Evolutionary conservation across 2,888 invertebrate species (phyloP).

Genomic region (Hemithea aestivaria): DNA sequence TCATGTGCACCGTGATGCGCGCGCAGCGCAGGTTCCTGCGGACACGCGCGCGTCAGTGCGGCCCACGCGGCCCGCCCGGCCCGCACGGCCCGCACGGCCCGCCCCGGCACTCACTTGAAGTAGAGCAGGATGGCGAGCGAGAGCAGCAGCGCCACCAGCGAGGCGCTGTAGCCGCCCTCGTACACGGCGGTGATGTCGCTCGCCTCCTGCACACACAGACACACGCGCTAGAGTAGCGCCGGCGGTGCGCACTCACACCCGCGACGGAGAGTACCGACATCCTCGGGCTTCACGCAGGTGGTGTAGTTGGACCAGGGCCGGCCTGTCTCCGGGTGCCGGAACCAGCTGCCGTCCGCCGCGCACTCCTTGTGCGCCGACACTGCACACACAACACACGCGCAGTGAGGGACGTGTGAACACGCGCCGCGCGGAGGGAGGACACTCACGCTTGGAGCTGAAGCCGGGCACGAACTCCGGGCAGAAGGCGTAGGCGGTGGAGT

Average conservation of each 20-base stretch:
- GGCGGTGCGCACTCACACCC: neutral
- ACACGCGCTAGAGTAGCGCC: neutral
- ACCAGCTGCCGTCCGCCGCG: constrained; percentile 89
- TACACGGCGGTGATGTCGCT: constrained; percentile 85
- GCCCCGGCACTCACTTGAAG: constrained; percentile 86
- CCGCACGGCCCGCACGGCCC: no score
- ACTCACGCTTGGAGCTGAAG: constrained; percentile 85
- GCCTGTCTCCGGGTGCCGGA: constrained; percentile 86
- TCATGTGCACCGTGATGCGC: constrained; percentile 95
- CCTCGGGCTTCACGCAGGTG: constrained; percentile 83
- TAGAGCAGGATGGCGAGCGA: constrained; percentile 90
- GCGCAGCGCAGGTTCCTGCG: constrained; percentile 91
- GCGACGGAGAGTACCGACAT: constrained; percentile 73
- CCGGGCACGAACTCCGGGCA: constrained; percentile 89
- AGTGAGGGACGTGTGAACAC: neutral
- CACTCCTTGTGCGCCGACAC: constrained; percentile 91
- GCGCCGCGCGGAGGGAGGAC: neutral
- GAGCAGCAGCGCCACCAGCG: constrained; percentile 88
- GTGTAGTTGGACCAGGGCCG: constrained; percentile 95
- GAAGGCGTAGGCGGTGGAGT: constrained; percentile 80
- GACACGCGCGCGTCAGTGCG: neutral
- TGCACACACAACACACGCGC: constrained; percentile 45
- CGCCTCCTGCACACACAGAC: constrained; percentile 48
- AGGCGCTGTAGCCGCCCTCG: constrained; percentile 91
- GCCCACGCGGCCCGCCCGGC: no score